Evolutionary conservation across 2,888 invertebrate genomes (phyloP).

Genomic region (Dichetophora obliterata): DNA sequence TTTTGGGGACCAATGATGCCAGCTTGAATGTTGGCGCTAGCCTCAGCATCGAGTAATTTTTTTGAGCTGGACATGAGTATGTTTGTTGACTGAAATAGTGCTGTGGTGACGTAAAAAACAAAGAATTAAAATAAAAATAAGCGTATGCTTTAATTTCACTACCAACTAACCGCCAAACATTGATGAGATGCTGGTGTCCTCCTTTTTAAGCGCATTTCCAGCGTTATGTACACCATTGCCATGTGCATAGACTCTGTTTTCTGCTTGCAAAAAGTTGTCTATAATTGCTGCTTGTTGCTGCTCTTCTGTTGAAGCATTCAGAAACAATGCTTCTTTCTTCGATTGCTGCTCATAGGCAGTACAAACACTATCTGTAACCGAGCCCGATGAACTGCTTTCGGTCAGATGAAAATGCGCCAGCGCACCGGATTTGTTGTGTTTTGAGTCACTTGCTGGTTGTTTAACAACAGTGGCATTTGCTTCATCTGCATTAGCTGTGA

Average conservation of each 20-base stretch:
- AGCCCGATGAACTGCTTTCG: conserved; percentile 76
- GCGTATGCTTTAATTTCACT: background rate
- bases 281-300: conserved; percentile 39
- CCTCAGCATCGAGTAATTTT: conserved; percentile 59
- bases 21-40: conserved; percentile 47
- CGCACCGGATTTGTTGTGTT: conserved; percentile 40
- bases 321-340: conserved; percentile 46
- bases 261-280: conserved; percentile 44
- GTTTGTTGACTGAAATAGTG: conserved; percentile 71
- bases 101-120: conserved; percentile 56
- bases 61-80: conserved; percentile 68
- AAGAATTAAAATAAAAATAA: background rate
- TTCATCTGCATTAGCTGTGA: background rate
- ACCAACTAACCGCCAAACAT: conserved; percentile 70
- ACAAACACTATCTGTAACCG: conserved; percentile 75
- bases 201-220: conserved; percentile 49
- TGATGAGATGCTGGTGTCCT: conserved; percentile 60
- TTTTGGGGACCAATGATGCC: conserved; percentile 35
- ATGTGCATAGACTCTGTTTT: conserved; percentile 33
- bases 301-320: conserved; percentile 29
- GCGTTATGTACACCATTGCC: background rate
- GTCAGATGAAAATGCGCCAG: conserved; percentile 70
- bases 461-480: background rate
- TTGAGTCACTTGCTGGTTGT: conserved; percentile 24
- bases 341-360: conserved; percentile 73